phyloP scores from a whole-genome alignment of 2,797 vertebrate species.

The Liparis tanakae region DNA sequence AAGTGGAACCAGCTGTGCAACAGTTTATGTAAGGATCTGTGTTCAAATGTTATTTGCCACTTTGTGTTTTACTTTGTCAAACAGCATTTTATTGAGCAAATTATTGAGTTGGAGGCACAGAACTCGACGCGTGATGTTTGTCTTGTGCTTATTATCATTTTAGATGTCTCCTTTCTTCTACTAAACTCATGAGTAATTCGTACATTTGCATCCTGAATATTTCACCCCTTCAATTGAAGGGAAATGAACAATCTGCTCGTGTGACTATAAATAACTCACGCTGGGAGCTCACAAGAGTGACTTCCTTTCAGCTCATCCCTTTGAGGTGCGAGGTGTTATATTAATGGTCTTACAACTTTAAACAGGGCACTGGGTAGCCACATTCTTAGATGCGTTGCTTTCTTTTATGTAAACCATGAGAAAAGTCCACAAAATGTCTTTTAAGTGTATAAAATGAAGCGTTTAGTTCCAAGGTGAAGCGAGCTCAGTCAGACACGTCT shows the following conservation, averaged over 20 bases:
- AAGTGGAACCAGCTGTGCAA: neutral
- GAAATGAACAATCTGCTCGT: neutral
- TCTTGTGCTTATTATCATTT: neutral
- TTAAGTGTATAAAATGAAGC: neutral
- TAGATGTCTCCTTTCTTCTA: neutral
- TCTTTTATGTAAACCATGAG: neutral
- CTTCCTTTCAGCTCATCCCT: neutral
- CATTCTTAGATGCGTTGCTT: neutral
- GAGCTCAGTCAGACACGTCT: neutral
- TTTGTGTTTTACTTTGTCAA: neutral
- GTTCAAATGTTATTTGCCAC: neutral
- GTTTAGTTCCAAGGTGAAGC: constrained; percentile 8
- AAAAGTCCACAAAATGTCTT: neutral
- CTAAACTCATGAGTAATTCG: neutral
- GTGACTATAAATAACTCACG: neutral
- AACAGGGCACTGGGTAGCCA: neutral
- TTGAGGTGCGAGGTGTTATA: neutral
- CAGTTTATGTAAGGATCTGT: neutral
- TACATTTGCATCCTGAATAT: neutral
- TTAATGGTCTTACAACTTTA: neutral
- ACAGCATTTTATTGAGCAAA: neutral
- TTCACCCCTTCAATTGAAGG: neutral
- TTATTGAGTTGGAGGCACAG: neutral
- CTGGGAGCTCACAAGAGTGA: neutral
- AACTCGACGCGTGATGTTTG: neutral